Percentiles rank a stretch among this genome's conserved stretches.
Evolutionary conservation across 2,113 vertebrate species (phyloP).

Genomic region (Entomyzon cyanotis): DNA sequence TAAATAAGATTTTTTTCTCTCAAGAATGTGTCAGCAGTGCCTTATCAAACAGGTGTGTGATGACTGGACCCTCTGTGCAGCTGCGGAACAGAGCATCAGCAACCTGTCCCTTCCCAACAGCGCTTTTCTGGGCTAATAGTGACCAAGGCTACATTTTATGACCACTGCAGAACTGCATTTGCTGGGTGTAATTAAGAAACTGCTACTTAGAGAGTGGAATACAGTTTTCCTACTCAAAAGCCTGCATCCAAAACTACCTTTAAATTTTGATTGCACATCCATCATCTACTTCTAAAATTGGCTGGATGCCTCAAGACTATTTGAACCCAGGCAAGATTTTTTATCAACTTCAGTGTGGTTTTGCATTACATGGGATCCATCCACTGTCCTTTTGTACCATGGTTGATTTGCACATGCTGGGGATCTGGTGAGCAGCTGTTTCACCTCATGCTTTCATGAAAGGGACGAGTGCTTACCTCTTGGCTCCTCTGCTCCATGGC

Average conservation of each 20-base stretch:
- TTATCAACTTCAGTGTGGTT: neutral
- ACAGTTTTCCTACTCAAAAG: neutral
- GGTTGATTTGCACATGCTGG: neutral
- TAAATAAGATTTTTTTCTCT: neutral
- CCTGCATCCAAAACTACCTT: neutral
- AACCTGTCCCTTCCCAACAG: neutral
- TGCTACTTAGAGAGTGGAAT: neutral
- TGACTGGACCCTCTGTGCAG: no score
- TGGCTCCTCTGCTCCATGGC: constrained; percentile 63
- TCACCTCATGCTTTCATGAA: neutral
- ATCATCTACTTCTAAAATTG: neutral
- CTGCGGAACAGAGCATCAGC: neutral
- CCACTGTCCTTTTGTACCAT: neutral
- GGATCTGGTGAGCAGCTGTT: neutral
- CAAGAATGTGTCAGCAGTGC: neutral
- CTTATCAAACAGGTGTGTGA: no score
- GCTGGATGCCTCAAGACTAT: neutral
- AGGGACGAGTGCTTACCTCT: constrained; percentile 46
- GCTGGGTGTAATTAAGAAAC: neutral
- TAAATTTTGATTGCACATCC: neutral
- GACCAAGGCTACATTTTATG: neutral
- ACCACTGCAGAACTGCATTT: neutral
- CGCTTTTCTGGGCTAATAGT: fast-evolving
- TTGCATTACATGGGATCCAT: neutral
- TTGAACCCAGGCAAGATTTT: neutral